A percentile compares a stretch with the other conserved stretches of the same genome.
These are phyloP conservation scores for Orthochromis indermauri DNA, from an alignment of 2,113 vertebrate species.

Conservation along the genomic window DNA sequence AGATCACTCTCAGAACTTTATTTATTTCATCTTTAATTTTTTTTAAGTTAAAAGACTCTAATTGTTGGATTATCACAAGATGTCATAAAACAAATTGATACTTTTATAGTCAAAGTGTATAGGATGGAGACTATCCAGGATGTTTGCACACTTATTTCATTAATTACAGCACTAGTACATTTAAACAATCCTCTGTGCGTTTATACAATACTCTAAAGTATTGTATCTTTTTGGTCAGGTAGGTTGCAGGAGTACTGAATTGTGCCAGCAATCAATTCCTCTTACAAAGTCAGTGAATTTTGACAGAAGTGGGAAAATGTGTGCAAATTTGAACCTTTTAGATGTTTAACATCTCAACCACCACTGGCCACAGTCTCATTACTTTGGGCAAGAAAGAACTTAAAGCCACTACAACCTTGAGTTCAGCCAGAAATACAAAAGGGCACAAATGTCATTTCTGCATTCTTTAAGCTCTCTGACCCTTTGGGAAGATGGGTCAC, in stretches of 20 bases:
- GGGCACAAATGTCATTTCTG: constrained; percentile 14
- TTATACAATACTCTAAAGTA: background rate
- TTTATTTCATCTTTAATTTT: constrained; percentile 7
- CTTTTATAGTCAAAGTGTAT: background rate
- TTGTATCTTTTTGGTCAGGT: background rate
- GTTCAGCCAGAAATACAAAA: background rate
- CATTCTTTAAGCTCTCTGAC: constrained; percentile 2
- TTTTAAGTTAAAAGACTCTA: background rate
- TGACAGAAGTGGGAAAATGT: background rate
- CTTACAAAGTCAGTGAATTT: background rate
- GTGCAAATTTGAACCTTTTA: background rate
- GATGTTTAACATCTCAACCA: background rate
- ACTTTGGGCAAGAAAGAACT: background rate
- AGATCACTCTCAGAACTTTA: background rate
- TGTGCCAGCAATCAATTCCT: background rate
- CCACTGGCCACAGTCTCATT: background rate
- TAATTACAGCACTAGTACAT: background rate
- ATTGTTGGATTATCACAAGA: background rate
- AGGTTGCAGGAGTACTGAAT: background rate
- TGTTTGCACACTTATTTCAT: background rate
- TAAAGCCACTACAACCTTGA: background rate
- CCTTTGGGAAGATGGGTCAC: background rate
- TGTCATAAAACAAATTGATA: background rate
- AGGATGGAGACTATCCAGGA: background rate
- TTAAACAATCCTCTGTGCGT: background rate